Conservation (phyloP, 2,113 vertebrate species). For the Alligator mississippiensis region DNA sequence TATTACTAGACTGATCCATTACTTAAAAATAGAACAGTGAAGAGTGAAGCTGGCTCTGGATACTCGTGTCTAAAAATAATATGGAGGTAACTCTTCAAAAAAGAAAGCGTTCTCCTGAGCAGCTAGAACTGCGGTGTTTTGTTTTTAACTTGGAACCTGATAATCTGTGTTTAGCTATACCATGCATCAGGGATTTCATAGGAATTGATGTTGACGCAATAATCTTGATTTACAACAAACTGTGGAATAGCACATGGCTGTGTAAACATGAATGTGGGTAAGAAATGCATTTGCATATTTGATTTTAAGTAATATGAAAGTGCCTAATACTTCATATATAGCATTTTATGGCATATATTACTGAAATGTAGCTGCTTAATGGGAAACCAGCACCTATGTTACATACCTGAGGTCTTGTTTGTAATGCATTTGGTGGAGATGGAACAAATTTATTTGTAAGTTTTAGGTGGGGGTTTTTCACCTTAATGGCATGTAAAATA, state of each 20-base stretch:
- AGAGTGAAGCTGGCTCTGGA: neutral
- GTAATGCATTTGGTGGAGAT: neutral
- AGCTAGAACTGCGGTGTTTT: neutral
- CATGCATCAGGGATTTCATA: accelerated
- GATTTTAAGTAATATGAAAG: neutral
- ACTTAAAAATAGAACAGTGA: neutral
- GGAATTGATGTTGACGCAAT: accelerated
- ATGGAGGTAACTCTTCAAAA: neutral
- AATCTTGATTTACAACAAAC: neutral
- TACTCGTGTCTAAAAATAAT: neutral
- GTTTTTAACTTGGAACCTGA: neutral
- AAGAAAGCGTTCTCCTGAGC: neutral
- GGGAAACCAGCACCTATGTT: neutral
- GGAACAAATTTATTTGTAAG: neutral
- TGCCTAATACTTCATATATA: neutral
- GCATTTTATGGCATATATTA: neutral
- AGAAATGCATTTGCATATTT: neutral
- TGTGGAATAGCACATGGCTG: neutral
- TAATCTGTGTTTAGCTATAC: neutral
- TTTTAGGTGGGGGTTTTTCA: neutral
- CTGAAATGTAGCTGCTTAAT: neutral
- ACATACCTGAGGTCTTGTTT: neutral
- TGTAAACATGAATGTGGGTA: neutral
- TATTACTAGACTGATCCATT: neutral
- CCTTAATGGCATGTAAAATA: neutral